Conservation (phyloP, 2,888 invertebrate species). For the Melinaea menophilus region DNA sequence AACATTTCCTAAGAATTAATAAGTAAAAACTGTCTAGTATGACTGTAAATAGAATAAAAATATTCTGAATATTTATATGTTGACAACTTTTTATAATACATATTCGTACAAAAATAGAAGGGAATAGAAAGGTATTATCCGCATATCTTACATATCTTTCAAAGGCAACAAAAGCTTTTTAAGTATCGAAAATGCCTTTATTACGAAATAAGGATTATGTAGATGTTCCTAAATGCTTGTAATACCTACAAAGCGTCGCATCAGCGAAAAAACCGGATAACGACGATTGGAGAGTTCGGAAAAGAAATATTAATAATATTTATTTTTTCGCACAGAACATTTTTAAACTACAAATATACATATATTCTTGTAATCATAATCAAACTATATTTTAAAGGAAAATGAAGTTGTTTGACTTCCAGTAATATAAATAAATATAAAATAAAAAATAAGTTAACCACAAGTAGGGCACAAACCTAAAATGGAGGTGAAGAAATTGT, state of each 20-base stretch:
- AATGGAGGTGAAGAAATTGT: too few relatives aligned
- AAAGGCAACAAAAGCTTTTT: slow-evolving; percentile 6
- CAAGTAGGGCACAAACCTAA: too few relatives aligned
- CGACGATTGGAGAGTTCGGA: slow-evolving; percentile 36
- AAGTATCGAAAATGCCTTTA: slow-evolving; percentile 16
- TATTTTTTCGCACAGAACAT: slow-evolving; percentile 5
- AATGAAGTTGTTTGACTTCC: too few relatives aligned
- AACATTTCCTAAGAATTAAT: too few relatives aligned
- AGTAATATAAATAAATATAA: too few relatives aligned
- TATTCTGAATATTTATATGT: too few relatives aligned
- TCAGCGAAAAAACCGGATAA: slow-evolving; percentile 35
- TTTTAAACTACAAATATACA: background rate
- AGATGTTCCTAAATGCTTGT: slow-evolving; percentile 16
- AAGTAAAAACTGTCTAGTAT: too few relatives aligned
- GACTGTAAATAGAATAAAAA: too few relatives aligned
- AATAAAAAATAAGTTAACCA: too few relatives aligned
- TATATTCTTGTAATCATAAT: too few relatives aligned
- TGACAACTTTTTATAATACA: too few relatives aligned
- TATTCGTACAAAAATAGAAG: background rate
- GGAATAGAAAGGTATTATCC: background rate
- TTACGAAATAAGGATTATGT: slow-evolving; percentile 21
- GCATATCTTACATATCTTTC: background rate
- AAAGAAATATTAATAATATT: slow-evolving; percentile 23
- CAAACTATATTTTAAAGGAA: too few relatives aligned
- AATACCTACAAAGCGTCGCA: slow-evolving; percentile 21